Evolutionary conservation across 2,113 vertebrate genomes (phyloP).

Genomic region (Regulus satrapa): DNA sequence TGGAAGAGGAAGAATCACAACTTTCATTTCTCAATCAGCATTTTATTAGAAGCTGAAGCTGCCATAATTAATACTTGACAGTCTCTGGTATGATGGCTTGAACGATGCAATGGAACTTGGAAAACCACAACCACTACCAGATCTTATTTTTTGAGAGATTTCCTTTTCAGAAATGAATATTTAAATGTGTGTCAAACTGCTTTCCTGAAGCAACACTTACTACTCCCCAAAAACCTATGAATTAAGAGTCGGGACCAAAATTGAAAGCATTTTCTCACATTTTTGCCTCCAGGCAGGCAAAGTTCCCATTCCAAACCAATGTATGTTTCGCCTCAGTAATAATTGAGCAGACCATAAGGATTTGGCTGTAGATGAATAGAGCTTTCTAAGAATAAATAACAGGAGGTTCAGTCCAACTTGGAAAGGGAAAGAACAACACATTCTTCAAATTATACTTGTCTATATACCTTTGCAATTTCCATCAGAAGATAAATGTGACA

Average conservation of each 20-base stretch:
- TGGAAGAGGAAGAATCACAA: neutral
- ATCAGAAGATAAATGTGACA: slow-evolving; percentile 50
- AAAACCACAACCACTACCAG: neutral
- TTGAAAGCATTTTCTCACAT: neutral
- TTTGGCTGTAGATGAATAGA: slow-evolving; percentile 40
- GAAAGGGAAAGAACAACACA: slow-evolving; percentile 16
- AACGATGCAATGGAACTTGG: neutral
- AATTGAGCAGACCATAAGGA: slow-evolving; percentile 13
- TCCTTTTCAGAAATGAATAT: neutral
- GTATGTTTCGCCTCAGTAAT: neutral
- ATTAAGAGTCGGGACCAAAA: neutral
- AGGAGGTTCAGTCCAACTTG: slow-evolving; percentile 6
- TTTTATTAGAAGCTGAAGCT: neutral
- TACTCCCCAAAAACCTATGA: neutral
- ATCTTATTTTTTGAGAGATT: neutral
- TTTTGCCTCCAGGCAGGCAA: neutral
- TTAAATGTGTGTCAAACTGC: neutral
- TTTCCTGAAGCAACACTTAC: neutral
- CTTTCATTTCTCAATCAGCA: neutral
- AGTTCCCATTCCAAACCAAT: neutral
- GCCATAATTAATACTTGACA: neutral
- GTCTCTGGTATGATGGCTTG: neutral
- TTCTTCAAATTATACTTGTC: slow-evolving; percentile 54
- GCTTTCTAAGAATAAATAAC: slow-evolving; percentile 53
- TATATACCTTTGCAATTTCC: slow-evolving; percentile 44